phyloP scores from a whole-genome alignment of 2,113 vertebrate species.

The Gymnobelideus leadbeateri region DNA sequence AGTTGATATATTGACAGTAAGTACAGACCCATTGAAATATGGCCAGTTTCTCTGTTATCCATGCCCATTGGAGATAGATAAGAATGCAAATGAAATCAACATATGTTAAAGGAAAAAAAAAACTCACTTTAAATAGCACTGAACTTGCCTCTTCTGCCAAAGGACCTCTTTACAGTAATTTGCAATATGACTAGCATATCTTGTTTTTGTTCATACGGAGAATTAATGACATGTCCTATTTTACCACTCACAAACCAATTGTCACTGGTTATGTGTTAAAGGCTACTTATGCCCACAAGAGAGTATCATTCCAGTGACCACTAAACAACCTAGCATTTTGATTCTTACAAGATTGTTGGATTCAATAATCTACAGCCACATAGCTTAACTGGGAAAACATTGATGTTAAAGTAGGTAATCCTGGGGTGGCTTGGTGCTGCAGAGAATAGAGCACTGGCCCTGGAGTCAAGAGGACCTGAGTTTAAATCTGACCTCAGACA shows the following conservation, averaged over 20 bases:
- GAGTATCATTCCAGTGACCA: background rate
- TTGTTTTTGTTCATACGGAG: background rate
- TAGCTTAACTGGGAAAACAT: background rate
- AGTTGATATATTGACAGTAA: constrained; percentile 22
- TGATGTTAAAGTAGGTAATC: background rate
- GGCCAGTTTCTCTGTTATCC: constrained; percentile 16
- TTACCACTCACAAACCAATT: background rate
- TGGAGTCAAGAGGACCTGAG: no score
- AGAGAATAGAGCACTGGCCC: no score
- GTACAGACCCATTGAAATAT: background rate
- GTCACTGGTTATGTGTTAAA: background rate
- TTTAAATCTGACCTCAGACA: no score
- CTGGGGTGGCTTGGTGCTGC: no score
- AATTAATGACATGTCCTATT: background rate
- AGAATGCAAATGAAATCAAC: background rate
- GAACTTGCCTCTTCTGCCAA: background rate
- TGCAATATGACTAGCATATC: background rate
- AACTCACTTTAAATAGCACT: background rate
- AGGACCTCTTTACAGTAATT: background rate
- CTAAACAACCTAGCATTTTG: background rate
- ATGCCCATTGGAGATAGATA: background rate
- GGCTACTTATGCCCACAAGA: background rate
- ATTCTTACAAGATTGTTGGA: background rate
- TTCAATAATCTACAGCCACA: background rate
- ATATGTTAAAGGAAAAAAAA: background rate